Base-by-base conservation (phyloP, 2,888 invertebrate genomes). In the Priocnemis perturbator region DNA sequence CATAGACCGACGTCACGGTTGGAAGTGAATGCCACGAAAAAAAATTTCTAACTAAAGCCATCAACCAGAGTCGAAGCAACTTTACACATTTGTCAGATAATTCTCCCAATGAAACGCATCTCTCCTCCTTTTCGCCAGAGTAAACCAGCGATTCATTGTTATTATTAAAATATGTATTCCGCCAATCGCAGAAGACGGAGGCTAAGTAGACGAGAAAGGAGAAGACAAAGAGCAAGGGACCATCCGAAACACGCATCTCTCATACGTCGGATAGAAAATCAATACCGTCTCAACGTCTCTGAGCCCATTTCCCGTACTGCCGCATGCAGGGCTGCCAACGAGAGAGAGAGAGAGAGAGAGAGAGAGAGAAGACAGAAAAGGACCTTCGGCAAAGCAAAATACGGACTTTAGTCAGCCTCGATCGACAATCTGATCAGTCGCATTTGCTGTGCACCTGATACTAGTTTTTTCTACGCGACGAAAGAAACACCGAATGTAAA, bases 221-320 rank as follows among this genome's bases (percentile, higher is more conserved):
- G 73, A 73, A 79, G 79, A 79, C 79, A 79, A 79, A 79, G 75
- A 79, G 77, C 70, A 74, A 74, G 71, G 67, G 73, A 72, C 76
- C 75, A 86, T 83, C 83, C 83, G 83, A 84, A 86, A 85, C 85
- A 85, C 82, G 83, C 86, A 85, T 86, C 85, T 85, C 85, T 86
- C 85, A 85, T 85, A 85, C 85, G 82, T 83, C 83, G 83, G 83
- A 85, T 86, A 86, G 85, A 85, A 86, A 86, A 87, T 87, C 87
- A 87, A 87, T 87, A 87, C 82, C 81, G 79, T 82, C 84, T 84
- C 85, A 81, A 81, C 81, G 79, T 79, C 82, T 81, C 83, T 81
- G 81, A 83, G 74, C 84, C 85, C 81, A 84, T 84, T 84, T 83
- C 83, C 84, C 82, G 78, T 83, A 79, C 82, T 79, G 75, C 82